These are phyloP conservation scores for Taenaris catops DNA, from an alignment of 2,888 invertebrate genomes.

Conservation along the genomic window DNA sequence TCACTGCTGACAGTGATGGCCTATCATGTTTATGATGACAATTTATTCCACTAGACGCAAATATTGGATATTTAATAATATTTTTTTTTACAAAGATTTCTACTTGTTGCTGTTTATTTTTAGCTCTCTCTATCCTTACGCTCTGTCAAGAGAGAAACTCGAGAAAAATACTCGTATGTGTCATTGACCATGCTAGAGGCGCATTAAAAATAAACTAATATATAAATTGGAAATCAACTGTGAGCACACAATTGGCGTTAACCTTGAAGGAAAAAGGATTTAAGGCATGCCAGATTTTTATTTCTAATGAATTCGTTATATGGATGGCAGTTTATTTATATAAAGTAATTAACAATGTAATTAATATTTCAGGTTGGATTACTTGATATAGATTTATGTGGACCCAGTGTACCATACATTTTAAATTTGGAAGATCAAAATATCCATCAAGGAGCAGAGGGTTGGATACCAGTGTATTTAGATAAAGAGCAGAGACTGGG, in stretches of 20 bases:
- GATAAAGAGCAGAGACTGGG: constrained; percentile 89
- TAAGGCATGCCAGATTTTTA: constrained; percentile 83
- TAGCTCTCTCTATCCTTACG: too few relatives aligned
- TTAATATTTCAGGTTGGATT: constrained; percentile 87
- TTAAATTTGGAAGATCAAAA: constrained; percentile 90
- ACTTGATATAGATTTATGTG: constrained; percentile 96
- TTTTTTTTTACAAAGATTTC: too few relatives aligned
- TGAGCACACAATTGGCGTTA: constrained; percentile 95
- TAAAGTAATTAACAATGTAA: not conserved
- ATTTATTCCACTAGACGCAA: constrained; percentile 21
- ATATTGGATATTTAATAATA: constrained; percentile 8
- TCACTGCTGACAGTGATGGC: constrained; percentile 40
- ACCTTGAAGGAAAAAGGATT: constrained; percentile 88
- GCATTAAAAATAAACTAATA: too few relatives aligned
- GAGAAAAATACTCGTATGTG: too few relatives aligned
- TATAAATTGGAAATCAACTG: too few relatives aligned
- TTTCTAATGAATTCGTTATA: too few relatives aligned
- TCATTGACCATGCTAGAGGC: too few relatives aligned
- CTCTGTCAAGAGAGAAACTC: too few relatives aligned
- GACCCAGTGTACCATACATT: constrained; percentile 95
- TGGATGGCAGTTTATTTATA: too few relatives aligned
- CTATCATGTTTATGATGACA: constrained; percentile 44
- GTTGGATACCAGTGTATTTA: constrained; percentile 96
- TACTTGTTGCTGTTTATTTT: too few relatives aligned
- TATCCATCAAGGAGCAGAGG: constrained; percentile 93